phyloP scores from a whole-genome alignment of 2,888 invertebrate species.

The Morpho helenor region DNA sequence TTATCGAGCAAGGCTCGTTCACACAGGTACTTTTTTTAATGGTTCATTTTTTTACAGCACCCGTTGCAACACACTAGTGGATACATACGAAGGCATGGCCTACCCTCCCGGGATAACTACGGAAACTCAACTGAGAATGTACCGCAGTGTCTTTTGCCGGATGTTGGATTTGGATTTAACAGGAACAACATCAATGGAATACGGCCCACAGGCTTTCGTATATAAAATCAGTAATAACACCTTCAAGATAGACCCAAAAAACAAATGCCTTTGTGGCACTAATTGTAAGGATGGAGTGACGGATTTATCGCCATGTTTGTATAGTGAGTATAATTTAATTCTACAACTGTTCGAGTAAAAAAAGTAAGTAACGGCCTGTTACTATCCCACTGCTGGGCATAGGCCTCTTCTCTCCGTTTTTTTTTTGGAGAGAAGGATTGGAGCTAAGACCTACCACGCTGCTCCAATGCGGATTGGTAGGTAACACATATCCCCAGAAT shows the following conservation, averaged over 20 bases:
- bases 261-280: conserved; percentile 81
- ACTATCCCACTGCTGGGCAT: too few relatives aligned
- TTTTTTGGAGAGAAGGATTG: too few relatives aligned
- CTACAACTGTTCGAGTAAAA: too few relatives aligned
- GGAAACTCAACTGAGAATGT: conserved; percentile 79
- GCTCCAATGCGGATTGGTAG: too few relatives aligned
- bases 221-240: conserved; percentile 81
- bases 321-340: conserved; percentile 70
- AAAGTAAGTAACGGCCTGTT: too few relatives aligned
- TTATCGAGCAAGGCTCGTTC: too few relatives aligned
- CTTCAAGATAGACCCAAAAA: conserved; percentile 80
- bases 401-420: too few relatives aligned
- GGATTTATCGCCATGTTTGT: conserved; percentile 84
- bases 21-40: background rate
- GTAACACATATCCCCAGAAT: too few relatives aligned
- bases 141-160: conserved; percentile 87
- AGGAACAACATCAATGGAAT: conserved; percentile 34
- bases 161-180: conserved; percentile 71
- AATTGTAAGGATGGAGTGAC: conserved; percentile 80
- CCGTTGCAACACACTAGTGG: conserved; percentile 83
- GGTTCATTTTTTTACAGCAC: conserved; percentile 47
- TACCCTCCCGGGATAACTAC: conserved; percentile 81
- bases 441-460: too few relatives aligned
- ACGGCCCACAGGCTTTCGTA: conserved; percentile 78
- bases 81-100: conserved; percentile 84